These are phyloP conservation scores for Cordilura impudica DNA, from an alignment of 2,888 invertebrate genomes.

Conservation along the genomic window DNA sequence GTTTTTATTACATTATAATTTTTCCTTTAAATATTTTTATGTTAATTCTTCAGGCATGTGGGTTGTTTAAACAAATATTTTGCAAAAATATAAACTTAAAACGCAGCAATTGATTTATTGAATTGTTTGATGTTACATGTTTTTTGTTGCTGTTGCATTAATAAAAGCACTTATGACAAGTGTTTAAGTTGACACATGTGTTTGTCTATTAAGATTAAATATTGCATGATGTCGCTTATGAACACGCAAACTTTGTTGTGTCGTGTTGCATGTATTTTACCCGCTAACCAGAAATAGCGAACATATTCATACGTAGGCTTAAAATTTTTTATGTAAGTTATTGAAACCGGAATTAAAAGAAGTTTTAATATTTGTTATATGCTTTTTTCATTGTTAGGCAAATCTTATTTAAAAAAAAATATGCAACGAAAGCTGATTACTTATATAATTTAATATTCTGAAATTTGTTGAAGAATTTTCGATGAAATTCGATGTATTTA, in stretches of 20 bases:
- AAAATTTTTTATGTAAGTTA: constrained; percentile 38
- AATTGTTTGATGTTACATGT: constrained; percentile 21
- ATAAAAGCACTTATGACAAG: constrained; percentile 59
- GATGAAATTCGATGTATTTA: too few species aligned
- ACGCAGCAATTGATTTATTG: constrained; percentile 59
- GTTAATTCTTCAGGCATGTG: constrained; percentile 46
- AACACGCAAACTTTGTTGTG: constrained; percentile 40
- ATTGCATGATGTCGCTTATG: constrained; percentile 46
- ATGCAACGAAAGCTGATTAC: too few species aligned
- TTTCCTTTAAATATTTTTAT: constrained; percentile 48
- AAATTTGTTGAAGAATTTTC: too few species aligned
- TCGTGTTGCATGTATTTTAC: too few species aligned
- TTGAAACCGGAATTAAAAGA: constrained; percentile 33
- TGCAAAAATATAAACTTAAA: neutral
- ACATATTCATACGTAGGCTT: constrained; percentile 47
- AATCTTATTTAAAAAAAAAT: too few species aligned
- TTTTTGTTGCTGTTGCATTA: constrained; percentile 50
- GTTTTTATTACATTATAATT: constrained; percentile 34
- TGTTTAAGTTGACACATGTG: constrained; percentile 53
- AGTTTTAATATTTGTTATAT: constrained; percentile 13
- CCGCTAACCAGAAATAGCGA: constrained; percentile 7
- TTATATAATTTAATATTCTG: too few species aligned
- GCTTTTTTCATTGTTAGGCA: neutral
- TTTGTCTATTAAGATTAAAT: constrained; percentile 50
- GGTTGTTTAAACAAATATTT: constrained; percentile 16